Base-by-base conservation (phyloP, 1,140 invertebrate genomes). In the Anoplophora glabripennis region DNA sequence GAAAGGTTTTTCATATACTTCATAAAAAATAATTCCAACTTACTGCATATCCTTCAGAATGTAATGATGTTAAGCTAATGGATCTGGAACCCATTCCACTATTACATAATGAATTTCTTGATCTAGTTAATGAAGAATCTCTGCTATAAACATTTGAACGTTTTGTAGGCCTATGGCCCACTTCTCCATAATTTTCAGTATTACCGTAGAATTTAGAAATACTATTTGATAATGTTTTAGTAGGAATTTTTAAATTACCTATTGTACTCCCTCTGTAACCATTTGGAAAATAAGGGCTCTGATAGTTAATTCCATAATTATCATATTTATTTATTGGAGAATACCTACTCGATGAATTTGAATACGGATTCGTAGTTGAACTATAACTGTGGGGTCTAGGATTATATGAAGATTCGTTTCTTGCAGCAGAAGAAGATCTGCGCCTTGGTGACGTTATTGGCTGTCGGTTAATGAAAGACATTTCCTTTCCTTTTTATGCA, bases 1-100 rank as follows among this genome's bases (percentile, higher is more conserved):
- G n/a, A n/a, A n/a, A n/a, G n/a, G n/a, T n/a, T n/a, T n/a, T n/a
- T n/a, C n/a, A n/a, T n/a, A n/a, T 28, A 28, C 21, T 28, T 28
- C 5, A 28, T 5, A 28, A 28, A 28, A 5, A 5, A 3, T 28
- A 28, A 28, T 8, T 15, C 9, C 21, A 53, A 68, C 84, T 84
- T 86, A 88, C 86, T 77, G 79, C 79, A 64, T 88, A 88, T 74
- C 86, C 86, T 74, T 88, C 86, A 37, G 85, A 87, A 62, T 73
- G 69, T n/a, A 76, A 55, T 36, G 79, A 80, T 28, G 78, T 76
- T 57, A 82, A 70, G 70, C 81, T 83, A 56, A 81, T 75, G n/a
- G 73, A 74, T 48, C 66, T 67, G 9, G 67, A 63, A 14, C 74
- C 72, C 70, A 75, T 70, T 17, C 72, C 68, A 40, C 41, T 55